A percentile compares a stretch with the other conserved stretches of the same genome.
These are phyloP conservation scores for Trileptium ribeirensis DNA, from an alignment of 2,888 invertebrate species.

Conservation along the genomic window DNA sequence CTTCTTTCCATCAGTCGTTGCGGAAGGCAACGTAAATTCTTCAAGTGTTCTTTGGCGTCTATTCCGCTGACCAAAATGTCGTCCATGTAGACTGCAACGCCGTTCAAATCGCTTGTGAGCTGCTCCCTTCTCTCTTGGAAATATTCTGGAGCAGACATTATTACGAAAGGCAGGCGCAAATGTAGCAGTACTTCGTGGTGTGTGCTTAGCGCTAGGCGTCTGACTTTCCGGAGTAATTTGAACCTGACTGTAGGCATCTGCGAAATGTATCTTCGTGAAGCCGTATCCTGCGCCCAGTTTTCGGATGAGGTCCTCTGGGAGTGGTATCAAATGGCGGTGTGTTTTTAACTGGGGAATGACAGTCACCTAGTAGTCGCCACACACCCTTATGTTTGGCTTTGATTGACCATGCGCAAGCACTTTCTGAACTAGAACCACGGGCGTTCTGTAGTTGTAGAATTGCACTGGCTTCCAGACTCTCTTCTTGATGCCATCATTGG, in stretches of 20 bases:
- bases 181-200: constrained; percentile 26
- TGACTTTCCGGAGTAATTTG: not conserved
- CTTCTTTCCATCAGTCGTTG: constrained; percentile 6
- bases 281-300: constrained; percentile 1
- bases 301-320: not conserved
- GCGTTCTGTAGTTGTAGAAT: constrained; percentile 7
- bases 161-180: constrained; percentile 20
- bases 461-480: constrained; percentile 6
- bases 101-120: constrained; percentile 23
- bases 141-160: constrained; percentile 22
- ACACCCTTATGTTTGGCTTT: not conserved
- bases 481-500: not conserved
- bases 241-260: constrained; percentile 12
- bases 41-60: not conserved
- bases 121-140: constrained; percentile 28
- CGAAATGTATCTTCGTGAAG: not conserved
- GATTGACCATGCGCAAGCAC: not conserved
- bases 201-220: constrained; percentile 16
- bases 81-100: constrained; percentile 27
- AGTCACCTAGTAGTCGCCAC: not conserved
- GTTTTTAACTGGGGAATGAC: not conserved
- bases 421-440: constrained; percentile 3
- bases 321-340: not conserved
- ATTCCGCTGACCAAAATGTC: constrained; percentile 8
- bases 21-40: not conserved